phyloP scores from a whole-genome alignment of 2,113 vertebrate genomes.

The Plotosus lineatus region DNA sequence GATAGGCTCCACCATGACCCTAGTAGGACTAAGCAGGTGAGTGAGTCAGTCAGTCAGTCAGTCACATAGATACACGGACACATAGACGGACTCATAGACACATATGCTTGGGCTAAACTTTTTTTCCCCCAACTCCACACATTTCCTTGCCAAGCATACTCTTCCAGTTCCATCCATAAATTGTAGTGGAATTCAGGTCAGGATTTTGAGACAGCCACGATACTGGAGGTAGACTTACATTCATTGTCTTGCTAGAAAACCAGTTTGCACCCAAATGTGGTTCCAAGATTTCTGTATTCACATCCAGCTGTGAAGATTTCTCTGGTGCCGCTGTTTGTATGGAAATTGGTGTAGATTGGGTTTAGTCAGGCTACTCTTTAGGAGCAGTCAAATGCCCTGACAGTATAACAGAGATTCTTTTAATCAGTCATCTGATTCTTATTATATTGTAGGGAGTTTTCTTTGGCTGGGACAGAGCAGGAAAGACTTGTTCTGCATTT shows the following conservation, averaged over 20 bases:
- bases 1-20: no score
- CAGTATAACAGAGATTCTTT: neutral
- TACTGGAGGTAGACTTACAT: neutral
- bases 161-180: neutral
- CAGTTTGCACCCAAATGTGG: neutral
- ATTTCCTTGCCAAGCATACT: neutral
- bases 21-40: no score
- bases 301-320: neutral
- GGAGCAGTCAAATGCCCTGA: neutral
- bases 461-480: constrained; percentile 93
- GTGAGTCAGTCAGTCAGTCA: no score
- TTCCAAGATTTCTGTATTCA: neutral
- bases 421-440: neutral
- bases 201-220: neutral
- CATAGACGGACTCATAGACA: no score
- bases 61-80: no score
- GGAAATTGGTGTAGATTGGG: no score
- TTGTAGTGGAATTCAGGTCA: neutral
- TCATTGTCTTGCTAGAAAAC: neutral
- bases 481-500: constrained; percentile 91
- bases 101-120: neutral
- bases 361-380: no score
- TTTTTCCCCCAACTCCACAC: neutral
- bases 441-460: constrained; percentile 77
- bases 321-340: neutral